Base-by-base conservation (phyloP, 2,113 vertebrate species). In the Erythrolamprus reginae region DNA sequence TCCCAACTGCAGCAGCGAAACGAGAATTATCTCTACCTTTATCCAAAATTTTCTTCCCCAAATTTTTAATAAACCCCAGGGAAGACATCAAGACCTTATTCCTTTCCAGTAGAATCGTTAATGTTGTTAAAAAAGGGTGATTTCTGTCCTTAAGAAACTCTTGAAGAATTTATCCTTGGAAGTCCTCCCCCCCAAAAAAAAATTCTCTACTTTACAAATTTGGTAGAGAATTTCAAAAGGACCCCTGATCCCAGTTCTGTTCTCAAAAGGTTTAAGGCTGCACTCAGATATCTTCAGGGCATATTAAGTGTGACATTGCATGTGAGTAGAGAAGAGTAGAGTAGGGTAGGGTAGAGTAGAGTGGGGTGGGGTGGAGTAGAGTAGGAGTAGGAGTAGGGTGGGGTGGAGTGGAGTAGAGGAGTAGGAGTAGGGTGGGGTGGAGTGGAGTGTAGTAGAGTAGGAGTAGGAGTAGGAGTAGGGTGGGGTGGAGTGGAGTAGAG, bases 111-210 rank as follows among this genome's bases (percentile, higher is more conserved):
- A 42, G 33, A 19, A 21, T 21, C 15, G 7, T 19, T 77, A 77
- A 6, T 77, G 70, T 33, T 70, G 61, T n/a, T 33, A 70, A 70
- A 65, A 70, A 70, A 70, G 61, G 28, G 15, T 70, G 2, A 21
- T 38, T 42, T 42, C 33, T 77, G 17, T 9, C 38, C n/a, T 70
- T 70, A 38, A 70, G 28, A 70, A 33, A 70, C 15, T 70, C n/a
- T 70, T 77, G 17, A 38, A 77, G 33, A 42, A 77, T 77, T 77
- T 77, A n/a, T 77, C 33, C 65, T 77, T 77, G 15, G 15, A 19
- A 38, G 0, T 1, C 15, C 5, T 2, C 1, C 7, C 1, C 21
- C 21, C 21, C 5, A 53, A 65, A n/a, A n/a, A n/a, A n/a, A n/a
- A 17, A 33, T 70, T 33, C 13, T 70, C n/a, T 70, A 33, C 65